These are phyloP conservation scores for Parochlus steinenii DNA, from an alignment of 2,888 invertebrate genomes.

Conservation along the genomic window DNA sequence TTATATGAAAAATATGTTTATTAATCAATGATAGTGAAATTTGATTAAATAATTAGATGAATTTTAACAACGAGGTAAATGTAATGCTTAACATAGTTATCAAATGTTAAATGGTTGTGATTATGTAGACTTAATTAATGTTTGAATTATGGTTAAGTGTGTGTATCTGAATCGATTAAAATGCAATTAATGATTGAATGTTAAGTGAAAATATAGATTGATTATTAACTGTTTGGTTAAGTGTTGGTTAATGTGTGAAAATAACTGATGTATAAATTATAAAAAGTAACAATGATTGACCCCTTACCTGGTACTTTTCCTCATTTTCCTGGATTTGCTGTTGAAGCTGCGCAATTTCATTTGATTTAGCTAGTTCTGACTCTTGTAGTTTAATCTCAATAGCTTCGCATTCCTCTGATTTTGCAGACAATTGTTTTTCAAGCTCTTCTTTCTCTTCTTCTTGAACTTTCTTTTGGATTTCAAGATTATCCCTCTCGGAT, in stretches of 20 bases:
- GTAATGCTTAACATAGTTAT: no score
- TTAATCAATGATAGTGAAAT: not conserved
- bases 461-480: not conserved
- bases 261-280: no score
- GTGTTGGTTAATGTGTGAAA: no score
- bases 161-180: no score
- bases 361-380: conserved; percentile 13
- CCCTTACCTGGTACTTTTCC: conserved; percentile 21
- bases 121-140: no score
- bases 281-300: conserved; percentile 1
- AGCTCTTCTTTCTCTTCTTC: not conserved
- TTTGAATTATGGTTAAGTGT: no score
- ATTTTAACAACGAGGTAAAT: not conserved
- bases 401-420: conserved; percentile 14
- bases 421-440: no score
- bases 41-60: not conserved
- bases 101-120: no score
- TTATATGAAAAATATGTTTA: not conserved
- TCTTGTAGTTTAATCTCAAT: conserved; percentile 8
- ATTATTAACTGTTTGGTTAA: no score
- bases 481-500: conserved; percentile 1
- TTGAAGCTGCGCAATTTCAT: conserved; percentile 11
- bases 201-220: no score
- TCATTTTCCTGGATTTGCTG: conserved; percentile 22
- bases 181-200: no score